These are phyloP conservation scores for Pongo pygmaeus DNA, from an alignment of 2,113 vertebrate species.

Conservation along the genomic window DNA sequence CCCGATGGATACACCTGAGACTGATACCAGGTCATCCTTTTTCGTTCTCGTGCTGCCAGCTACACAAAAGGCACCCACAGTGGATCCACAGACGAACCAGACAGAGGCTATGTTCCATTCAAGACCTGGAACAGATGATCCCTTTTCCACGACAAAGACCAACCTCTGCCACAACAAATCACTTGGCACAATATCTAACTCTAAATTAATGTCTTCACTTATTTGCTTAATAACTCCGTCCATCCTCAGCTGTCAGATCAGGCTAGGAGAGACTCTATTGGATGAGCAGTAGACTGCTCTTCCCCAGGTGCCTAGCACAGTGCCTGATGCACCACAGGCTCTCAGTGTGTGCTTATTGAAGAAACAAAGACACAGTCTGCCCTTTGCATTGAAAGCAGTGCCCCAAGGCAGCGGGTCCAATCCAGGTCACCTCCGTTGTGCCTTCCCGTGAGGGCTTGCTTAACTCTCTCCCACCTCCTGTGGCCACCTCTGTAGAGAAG, in stretches of 20 bases:
- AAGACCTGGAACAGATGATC: background rate
- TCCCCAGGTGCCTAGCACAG: background rate
- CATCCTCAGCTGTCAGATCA: background rate
- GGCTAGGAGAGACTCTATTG: background rate
- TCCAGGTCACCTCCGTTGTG: fast-evolving
- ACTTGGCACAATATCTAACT: background rate
- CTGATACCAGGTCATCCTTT: background rate
- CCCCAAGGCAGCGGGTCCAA: too few species aligned
- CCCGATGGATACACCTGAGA: background rate
- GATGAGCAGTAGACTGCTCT: background rate
- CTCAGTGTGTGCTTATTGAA: background rate
- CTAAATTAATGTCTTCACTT: background rate
- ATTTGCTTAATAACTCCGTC: background rate
- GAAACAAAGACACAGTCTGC: background rate
- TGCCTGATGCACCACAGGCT: fast-evolving
- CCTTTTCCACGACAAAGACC: background rate
- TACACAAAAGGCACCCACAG: background rate
- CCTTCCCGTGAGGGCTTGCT: background rate
- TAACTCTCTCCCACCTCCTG: fast-evolving
- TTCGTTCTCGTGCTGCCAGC: too few species aligned
- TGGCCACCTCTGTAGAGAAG: background rate
- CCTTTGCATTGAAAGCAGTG: background rate
- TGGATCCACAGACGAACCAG: background rate
- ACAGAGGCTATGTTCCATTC: background rate
- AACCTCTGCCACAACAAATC: background rate